Percentiles rank a stretch among this genome's conserved stretches.
phyloP scores from a whole-genome alignment of 2,888 invertebrate species.

The Morpho deidamia region DNA sequence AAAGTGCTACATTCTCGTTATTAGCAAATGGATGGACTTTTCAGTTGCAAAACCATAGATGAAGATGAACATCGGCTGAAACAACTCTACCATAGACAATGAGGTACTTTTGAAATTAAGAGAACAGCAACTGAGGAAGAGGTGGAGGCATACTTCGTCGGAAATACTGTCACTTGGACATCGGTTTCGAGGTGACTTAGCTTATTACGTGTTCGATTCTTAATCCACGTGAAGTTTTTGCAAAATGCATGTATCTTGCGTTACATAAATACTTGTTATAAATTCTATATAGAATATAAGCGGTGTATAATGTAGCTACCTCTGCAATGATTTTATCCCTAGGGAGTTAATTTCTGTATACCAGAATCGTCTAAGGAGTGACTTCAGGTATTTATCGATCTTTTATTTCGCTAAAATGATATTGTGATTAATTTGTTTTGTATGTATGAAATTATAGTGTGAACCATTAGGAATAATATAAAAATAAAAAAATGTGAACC shows the following conservation, averaged over 20 bases:
- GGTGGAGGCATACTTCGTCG: slow-evolving; percentile 26
- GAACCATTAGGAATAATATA: slow-evolving; percentile 48
- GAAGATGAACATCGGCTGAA: slow-evolving; percentile 34
- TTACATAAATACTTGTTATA: slow-evolving; percentile 49
- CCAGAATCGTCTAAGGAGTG: slow-evolving; percentile 68
- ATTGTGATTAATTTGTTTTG: slow-evolving; percentile 48
- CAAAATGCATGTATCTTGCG: slow-evolving; percentile 56
- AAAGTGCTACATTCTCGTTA: slow-evolving; percentile 44
- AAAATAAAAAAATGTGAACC: slow-evolving; percentile 39
- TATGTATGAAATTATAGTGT: slow-evolving; percentile 51
- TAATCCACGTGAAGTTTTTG: slow-evolving; percentile 32
- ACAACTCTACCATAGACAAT: slow-evolving; percentile 36
- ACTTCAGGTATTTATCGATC: slow-evolving; percentile 73
- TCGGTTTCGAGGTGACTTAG: slow-evolving; percentile 71
- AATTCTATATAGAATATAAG: slow-evolving; percentile 47
- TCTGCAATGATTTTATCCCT: slow-evolving; percentile 52
- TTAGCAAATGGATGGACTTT: slow-evolving; percentile 74
- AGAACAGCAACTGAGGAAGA: slow-evolving; percentile 33
- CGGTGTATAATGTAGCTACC: slow-evolving; percentile 59
- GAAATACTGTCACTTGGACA: slow-evolving; percentile 32
- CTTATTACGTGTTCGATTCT: slow-evolving; percentile 41
- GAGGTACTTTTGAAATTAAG: slow-evolving; percentile 72
- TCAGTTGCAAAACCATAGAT: slow-evolving; percentile 62
- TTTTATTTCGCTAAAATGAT: slow-evolving; percentile 50
- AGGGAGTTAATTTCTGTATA: slow-evolving; percentile 60